Evolutionary conservation across 2,797 vertebrate species (phyloP), one percentile per base, ranked within the genome.

Genomic region (Argyrosomus regius): DNA sequence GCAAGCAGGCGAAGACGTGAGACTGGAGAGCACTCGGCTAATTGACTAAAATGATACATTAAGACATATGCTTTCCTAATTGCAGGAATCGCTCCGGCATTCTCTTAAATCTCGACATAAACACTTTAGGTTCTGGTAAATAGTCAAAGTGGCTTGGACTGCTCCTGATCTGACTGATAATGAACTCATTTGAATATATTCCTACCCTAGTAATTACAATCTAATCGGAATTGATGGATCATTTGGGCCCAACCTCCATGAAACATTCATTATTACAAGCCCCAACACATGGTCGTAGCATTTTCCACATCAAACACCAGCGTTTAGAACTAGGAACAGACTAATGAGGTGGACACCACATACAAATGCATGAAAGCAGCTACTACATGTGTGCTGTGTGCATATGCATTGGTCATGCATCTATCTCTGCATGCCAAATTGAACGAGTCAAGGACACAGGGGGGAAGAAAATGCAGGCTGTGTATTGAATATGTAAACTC

Each of bases 181-280:
- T 92, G 70, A 92, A 91, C 87, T 89, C 69, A 90, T 92, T 89
- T 91, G 76, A 93, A 93, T 92, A 77, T 67, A 82, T 90, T 89
- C 84, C 82, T 89, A 83, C 82, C 73, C 71, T 45, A 43, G 88
- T 91, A 93, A 94, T 92, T 92, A 90, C 78, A 86, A 86, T 87
- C 88, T 93, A 93, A 94, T 94, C 83, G 75, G 78, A 91, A 94
- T 65, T 94, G 91, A 95, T 93, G 88, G 89, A 93, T 94, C 87
- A 90, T 93, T 93, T 88, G 84, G 83, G 86, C 81, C 87, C 88
- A 84, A 91, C 91, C 83, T 86, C 91, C 86, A 92, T 93, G 90
- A 92, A 93, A 89, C 83, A 93, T 93, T 93, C 86, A 93, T 92
- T 92, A 93, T 91, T 84, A 92, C 86, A 89, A 90, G 82, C 82